Evolutionary conservation across 2,888 invertebrate species (phyloP).

Genomic region (Aricia artaxerxes): DNA sequence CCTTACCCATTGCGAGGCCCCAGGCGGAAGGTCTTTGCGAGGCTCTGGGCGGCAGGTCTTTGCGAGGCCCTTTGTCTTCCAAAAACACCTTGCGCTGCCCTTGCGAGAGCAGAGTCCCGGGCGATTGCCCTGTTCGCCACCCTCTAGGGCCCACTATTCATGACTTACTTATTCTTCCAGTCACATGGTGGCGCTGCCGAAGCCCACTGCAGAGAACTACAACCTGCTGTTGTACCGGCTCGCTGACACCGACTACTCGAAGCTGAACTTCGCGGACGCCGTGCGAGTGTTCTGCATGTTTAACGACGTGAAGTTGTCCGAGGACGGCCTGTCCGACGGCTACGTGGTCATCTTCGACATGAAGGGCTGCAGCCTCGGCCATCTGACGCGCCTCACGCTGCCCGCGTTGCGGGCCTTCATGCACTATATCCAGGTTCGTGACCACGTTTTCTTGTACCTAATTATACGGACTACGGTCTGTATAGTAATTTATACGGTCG

Average conservation of each 20-base stretch:
- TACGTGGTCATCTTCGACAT: constrained; percentile 85
- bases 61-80: too few relatives aligned
- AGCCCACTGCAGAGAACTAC: constrained; percentile 82
- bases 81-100: too few relatives aligned
- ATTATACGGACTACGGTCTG: too few relatives aligned
- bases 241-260: constrained; percentile 82
- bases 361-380: constrained; percentile 84
- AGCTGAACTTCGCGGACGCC: constrained; percentile 82
- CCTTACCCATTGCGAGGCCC: too few relatives aligned
- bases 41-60: too few relatives aligned
- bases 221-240: constrained; percentile 82
- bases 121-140: too few relatives aligned
- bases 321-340: constrained; percentile 78
- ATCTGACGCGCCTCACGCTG: constrained; percentile 82
- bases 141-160: too few relatives aligned
- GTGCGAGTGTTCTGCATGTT: constrained; percentile 84
- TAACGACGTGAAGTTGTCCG: constrained; percentile 83
- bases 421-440: constrained; percentile 83
- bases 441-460: background rate
- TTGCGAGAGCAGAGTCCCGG: too few relatives aligned
- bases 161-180: constrained; percentile 57
- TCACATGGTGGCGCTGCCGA: constrained; percentile 82
- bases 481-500: too few relatives aligned
- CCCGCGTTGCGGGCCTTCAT: constrained; percentile 83
- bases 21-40: too few relatives aligned